phyloP scores from a whole-genome alignment of 2,797 vertebrate species.

The Gallinago nigripennis region DNA sequence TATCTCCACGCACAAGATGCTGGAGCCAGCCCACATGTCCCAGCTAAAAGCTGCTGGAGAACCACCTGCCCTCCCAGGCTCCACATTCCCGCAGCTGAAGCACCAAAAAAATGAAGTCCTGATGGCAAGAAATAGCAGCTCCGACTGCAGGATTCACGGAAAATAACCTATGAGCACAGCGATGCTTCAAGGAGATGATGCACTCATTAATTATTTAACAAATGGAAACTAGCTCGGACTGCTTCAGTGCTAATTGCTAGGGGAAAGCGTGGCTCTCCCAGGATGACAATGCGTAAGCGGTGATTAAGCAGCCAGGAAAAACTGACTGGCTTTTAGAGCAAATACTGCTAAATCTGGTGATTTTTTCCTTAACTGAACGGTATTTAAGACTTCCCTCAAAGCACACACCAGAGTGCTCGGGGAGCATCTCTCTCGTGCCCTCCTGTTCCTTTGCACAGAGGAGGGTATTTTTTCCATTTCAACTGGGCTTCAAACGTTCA shows the following conservation, averaged over 20 bases:
- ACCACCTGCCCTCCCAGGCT: not conserved
- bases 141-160: not conserved
- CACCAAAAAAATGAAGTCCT: accelerated
- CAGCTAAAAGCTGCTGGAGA: not conserved
- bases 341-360: not conserved
- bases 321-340: not conserved
- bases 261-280: not conserved
- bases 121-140: not conserved
- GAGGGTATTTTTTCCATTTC: not conserved
- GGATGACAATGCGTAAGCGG: not conserved
- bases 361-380: not conserved
- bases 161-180: not conserved
- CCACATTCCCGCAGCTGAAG: not conserved
- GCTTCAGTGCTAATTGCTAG: not conserved
- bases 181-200: not conserved
- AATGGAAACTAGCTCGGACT: not conserved
- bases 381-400: not conserved
- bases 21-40: not conserved
- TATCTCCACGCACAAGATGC: not conserved
- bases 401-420: not conserved
- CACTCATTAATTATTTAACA: not conserved
- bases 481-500: not conserved
- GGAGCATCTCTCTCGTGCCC: not conserved
- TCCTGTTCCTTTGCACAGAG: not conserved
- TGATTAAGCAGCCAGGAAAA: not conserved